Conservation (phyloP, 2,888 invertebrate species). For the Nipponacmea schrenckii region DNA sequence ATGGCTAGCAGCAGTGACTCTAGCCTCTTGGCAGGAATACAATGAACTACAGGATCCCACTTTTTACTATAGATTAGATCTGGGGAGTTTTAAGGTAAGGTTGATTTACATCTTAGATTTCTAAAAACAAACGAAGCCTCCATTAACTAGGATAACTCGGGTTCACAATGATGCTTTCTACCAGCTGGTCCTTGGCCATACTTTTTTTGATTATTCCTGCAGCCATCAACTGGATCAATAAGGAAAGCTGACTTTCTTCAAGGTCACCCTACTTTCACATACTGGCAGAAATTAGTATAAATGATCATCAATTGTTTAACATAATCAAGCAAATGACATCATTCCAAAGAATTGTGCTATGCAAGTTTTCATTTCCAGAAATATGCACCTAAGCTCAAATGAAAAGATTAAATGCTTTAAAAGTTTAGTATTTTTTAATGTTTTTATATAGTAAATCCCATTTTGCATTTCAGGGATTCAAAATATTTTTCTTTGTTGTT, state of each 20-base stretch:
- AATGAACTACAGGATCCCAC: conserved; percentile 91
- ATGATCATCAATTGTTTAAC: too few species aligned
- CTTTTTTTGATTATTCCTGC: not conserved
- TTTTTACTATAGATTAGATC: conserved; percentile 88
- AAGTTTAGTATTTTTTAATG: not conserved
- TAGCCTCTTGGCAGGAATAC: conserved; percentile 90
- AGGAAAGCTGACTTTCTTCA: not conserved
- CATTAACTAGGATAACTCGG: too few species aligned
- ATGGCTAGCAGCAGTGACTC: conserved; percentile 86
- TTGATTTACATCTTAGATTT: not conserved
- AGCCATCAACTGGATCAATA: not conserved
- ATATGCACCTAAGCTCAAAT: too few species aligned
- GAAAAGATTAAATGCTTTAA: not conserved
- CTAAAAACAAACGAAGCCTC: not conserved
- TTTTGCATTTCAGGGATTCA: conserved; percentile 79
- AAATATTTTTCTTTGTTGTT: conserved; percentile 88
- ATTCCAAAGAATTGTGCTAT: too few species aligned
- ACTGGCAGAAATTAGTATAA: too few species aligned
- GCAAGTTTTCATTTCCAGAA: not conserved
- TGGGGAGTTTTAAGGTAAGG: conserved; percentile 67
- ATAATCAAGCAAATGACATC: too few species aligned
- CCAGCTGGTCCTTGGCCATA: not conserved
- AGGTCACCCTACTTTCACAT: too few species aligned
- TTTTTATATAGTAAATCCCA: not conserved
- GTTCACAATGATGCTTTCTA: too few species aligned